Conservation (phyloP, 2,797 vertebrate species). For the Sebastes oblongus region DNA sequence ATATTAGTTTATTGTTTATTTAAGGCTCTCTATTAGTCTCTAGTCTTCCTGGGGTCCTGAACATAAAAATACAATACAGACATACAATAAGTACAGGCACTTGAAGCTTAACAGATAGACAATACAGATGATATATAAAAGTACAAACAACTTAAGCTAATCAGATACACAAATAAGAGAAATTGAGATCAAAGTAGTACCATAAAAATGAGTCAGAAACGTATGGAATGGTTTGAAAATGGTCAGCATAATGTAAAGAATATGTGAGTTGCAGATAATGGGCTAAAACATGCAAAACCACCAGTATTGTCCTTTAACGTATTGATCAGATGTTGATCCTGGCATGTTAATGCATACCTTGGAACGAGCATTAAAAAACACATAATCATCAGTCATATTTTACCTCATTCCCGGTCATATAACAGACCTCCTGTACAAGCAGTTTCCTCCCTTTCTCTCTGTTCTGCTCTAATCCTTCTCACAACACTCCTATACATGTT, state of each 20-base stretch:
- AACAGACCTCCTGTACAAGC: background rate
- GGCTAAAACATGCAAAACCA: background rate
- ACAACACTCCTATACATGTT: slow-evolving; percentile 4
- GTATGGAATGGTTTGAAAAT: background rate
- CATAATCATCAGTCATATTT: slow-evolving; percentile 1
- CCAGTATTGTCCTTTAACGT: background rate
- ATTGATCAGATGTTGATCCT: slow-evolving; percentile 16
- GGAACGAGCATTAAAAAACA: background rate
- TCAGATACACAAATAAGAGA: too few species aligned
- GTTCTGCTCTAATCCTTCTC: slow-evolving; percentile 31
- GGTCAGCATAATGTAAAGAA: background rate
- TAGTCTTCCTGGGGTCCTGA: too few species aligned
- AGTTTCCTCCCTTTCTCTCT: slow-evolving; percentile 16
- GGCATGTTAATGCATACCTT: background rate
- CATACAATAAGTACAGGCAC: too few species aligned
- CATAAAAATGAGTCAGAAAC: too few species aligned
- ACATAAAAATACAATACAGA: too few species aligned
- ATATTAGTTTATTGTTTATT: background rate
- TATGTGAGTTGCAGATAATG: background rate
- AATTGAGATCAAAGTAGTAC: too few species aligned
- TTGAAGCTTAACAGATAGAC: too few species aligned
- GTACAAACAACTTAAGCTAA: too few species aligned
- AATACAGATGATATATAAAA: too few species aligned
- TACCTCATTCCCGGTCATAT: background rate
- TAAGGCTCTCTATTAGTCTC: too few species aligned